Percentiles rank a stretch among this genome's conserved stretches.
These are phyloP conservation scores for Cromileptes altivelis DNA, from an alignment of 2,113 vertebrate species.

Conservation along the genomic window DNA sequence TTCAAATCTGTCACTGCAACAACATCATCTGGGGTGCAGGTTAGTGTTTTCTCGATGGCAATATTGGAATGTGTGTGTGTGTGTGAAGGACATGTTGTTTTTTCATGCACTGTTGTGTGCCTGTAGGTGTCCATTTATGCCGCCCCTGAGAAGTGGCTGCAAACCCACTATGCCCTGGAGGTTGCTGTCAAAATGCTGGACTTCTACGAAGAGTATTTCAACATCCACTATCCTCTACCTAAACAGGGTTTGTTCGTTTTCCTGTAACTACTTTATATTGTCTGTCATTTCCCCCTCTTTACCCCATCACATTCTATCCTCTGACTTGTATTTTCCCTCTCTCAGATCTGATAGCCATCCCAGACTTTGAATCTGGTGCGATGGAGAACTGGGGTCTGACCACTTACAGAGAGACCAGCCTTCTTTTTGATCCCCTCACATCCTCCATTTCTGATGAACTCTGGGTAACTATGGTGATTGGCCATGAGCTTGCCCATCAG, in stretches of 20 bases:
- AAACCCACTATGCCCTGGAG: constrained; percentile 85
- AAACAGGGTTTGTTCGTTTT: constrained; percentile 80
- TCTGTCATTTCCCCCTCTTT: background rate
- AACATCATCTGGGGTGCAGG: constrained; percentile 85
- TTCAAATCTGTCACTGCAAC: constrained; percentile 81
- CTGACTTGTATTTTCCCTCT: constrained; percentile 3
- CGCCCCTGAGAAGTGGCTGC: constrained; percentile 81
- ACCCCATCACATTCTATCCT: background rate
- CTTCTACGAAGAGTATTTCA: constrained; percentile 87
- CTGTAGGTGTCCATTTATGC: constrained; percentile 86
- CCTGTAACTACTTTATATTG: background rate
- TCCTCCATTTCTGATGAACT: constrained; percentile 80
- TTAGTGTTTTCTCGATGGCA: constrained; percentile 71
- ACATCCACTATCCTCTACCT: constrained; percentile 86
- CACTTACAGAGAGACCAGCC: constrained; percentile 83
- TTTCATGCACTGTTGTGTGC: background rate
- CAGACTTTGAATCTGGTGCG: constrained; percentile 82
- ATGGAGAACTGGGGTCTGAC: constrained; percentile 88
- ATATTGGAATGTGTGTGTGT: background rate
- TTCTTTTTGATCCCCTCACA: constrained; percentile 81
- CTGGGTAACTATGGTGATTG: constrained; percentile 85
- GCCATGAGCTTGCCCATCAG: constrained; percentile 85
- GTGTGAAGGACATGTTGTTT: background rate
- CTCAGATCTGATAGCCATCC: constrained; percentile 84
- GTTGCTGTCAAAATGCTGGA: constrained; percentile 86